Conservation (phyloP, 2,888 invertebrate genomes). For the Adelognathus sp. region DNA sequence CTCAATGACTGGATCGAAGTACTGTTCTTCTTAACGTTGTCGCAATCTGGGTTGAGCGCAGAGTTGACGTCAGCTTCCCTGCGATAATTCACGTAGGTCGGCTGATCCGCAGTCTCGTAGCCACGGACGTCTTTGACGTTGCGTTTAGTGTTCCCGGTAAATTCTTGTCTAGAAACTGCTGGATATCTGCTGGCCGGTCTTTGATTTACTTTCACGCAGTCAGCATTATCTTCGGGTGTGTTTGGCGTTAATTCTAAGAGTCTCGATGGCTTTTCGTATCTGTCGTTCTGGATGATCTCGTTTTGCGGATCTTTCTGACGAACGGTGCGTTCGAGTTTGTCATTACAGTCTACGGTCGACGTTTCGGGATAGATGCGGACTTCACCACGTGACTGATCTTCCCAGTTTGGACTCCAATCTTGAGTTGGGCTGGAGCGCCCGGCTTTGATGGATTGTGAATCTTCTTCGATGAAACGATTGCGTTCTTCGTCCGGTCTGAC, state of each 20-base stretch:
- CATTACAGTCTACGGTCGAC: constrained; percentile 16
- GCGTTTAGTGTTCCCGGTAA: constrained; percentile 1
- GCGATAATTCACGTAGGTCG: background rate
- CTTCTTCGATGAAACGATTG: background rate
- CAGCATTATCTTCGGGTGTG: constrained; percentile 7
- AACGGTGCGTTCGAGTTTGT: constrained; percentile 17
- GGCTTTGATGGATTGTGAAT: background rate
- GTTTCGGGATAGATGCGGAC: constrained; percentile 1
- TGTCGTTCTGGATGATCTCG: constrained; percentile 12
- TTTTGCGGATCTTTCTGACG: constrained; percentile 33
- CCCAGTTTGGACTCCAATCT: constrained; percentile 31
- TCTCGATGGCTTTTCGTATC: constrained; percentile 6
- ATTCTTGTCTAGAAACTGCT: background rate
- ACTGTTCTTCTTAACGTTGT: background rate
- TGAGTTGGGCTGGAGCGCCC: background rate
- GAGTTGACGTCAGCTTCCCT: constrained; percentile 2
- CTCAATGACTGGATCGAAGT: background rate
- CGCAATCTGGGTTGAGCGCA: background rate
- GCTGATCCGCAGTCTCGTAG: background rate
- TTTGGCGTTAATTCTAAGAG: background rate
- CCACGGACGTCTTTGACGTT: constrained; percentile 3
- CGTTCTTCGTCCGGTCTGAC: constrained; percentile 5
- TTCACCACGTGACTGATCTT: constrained; percentile 4
- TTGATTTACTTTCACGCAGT: constrained; percentile 5
- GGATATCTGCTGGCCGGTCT: background rate